Conservation (phyloP, 2,888 invertebrate genomes). For the Epiblema foenella region DNA sequence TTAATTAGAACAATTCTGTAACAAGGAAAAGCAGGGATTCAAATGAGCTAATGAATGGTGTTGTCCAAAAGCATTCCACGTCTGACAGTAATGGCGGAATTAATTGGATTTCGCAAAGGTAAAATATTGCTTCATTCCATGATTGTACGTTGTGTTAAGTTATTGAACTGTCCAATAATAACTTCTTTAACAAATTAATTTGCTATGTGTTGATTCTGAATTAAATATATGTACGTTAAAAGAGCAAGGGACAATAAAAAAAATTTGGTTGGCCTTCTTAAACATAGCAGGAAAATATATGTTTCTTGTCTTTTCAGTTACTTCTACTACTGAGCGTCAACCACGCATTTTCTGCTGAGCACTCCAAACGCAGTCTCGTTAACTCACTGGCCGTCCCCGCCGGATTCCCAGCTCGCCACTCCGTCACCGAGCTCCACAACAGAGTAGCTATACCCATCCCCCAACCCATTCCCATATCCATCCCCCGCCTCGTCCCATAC, state of each 20-base stretch:
- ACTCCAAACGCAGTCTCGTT: conserved; percentile 45
- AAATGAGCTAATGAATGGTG: background rate
- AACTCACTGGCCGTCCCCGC: conserved; percentile 43
- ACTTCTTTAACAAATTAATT: background rate
- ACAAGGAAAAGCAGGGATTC: background rate
- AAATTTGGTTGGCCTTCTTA: too few relatives aligned
- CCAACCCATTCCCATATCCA: conserved; percentile 79
- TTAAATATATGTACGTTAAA: background rate
- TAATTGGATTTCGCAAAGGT: background rate
- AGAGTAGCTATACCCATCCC: conserved; percentile 82
- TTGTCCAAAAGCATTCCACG: background rate
- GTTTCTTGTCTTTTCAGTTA: conserved; percentile 53
- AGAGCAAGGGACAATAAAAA: too few relatives aligned
- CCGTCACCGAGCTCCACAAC: conserved; percentile 76
- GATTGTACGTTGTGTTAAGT: background rate
- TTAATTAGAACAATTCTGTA: background rate
- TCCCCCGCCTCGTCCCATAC: conserved; percentile 78
- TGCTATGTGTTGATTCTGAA: background rate
- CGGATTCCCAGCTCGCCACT: conserved; percentile 68
- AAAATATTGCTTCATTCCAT: background rate
- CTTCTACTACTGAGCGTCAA: conserved; percentile 55
- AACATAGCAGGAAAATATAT: background rate
- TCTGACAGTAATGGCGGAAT: background rate
- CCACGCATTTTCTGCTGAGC: conserved; percentile 48
- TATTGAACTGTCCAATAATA: background rate